Evolutionary conservation across 2,797 vertebrate species (phyloP), one percentile per base, ranked within the genome.

Genomic region (Champsocephalus esox): DNA sequence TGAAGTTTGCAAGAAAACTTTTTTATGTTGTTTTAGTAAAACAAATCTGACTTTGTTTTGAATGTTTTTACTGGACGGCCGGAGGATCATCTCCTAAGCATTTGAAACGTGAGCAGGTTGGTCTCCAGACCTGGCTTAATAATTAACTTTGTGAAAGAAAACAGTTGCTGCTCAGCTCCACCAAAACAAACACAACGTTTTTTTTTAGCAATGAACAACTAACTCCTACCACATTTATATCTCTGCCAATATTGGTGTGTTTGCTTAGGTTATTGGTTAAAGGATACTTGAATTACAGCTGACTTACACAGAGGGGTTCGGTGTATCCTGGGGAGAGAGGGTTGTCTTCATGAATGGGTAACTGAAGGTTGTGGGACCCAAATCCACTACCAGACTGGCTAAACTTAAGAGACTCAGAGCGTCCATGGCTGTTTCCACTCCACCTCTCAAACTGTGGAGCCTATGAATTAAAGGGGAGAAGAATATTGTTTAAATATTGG

Each of bases 231-330:
- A 58, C n/a, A 62, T 78, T 70, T 45, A 50, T 49, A 70, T 46
- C 44, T 54, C 19, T 68, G 62, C 16, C 66, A 65, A 71, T 58
- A 77, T 24, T 46, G 24, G 4, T n/a, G 16, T 49, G 1, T 3
- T 44, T 56, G 12, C 32, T 71, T 73, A 5, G 41, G 64, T 51
- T 51, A 49, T 65, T 59, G 49, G 34, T n/a, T 52, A 2, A 54
- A 58, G 21, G 75, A 65, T 1, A 63, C 45, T 57, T 72, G 32
- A 68, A 70, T 43, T 12, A 46, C 12, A n/a, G 66, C 66, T 69
- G 38, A 94, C 97, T 97, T 89, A 99, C 98, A 0, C 93, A 95
- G 43, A 93, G 89, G 28, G 96, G 95, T 65, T 95, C 95, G 1
- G 93, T 62, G 59, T 96, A 96, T 75, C 95, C 96, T 0, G 95